phyloP scores from a whole-genome alignment of 1,140 invertebrate species.

The Drosophila trapezifrons region DNA sequence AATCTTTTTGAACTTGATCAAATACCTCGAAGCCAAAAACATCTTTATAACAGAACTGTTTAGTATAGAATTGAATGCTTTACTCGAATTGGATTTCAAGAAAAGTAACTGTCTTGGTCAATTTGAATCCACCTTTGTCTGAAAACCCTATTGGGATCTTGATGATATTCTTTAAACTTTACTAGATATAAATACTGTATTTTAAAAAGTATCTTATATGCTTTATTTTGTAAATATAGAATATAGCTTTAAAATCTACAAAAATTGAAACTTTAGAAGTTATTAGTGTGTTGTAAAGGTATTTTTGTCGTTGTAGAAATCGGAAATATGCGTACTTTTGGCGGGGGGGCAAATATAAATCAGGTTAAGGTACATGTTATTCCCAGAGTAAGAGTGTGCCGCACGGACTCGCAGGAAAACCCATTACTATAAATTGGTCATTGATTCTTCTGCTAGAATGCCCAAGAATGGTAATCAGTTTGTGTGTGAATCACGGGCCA shows the following conservation, averaged over 20 bases:
- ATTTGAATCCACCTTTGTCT: neutral
- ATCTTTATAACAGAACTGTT: too few species aligned
- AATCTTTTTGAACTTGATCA: too few species aligned
- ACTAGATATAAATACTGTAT: neutral
- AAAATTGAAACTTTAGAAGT: too few species aligned
- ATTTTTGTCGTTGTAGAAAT: neutral
- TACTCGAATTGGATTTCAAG: too few species aligned
- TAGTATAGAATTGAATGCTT: too few species aligned
- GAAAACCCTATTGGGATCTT: neutral
- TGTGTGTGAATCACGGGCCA: conserved; percentile 60
- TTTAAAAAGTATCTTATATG: neutral
- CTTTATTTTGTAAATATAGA: neutral
- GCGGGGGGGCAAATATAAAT: conserved; percentile 7
- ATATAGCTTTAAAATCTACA: too few species aligned
- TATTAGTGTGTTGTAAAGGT: too few species aligned
- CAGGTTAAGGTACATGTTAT: conserved; percentile 29
- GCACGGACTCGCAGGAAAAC: conserved; percentile 16
- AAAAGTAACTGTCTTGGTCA: neutral
- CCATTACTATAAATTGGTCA: conserved; percentile 70
- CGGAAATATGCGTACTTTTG: neutral
- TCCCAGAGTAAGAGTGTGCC: conserved; percentile 33
- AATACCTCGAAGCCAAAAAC: too few species aligned
- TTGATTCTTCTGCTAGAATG: conserved; percentile 62
- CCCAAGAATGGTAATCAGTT: conserved; percentile 73
- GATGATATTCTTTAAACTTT: neutral